Conservation (phyloP, 2,888 invertebrate genomes). For the Phorcus lineatus region DNA sequence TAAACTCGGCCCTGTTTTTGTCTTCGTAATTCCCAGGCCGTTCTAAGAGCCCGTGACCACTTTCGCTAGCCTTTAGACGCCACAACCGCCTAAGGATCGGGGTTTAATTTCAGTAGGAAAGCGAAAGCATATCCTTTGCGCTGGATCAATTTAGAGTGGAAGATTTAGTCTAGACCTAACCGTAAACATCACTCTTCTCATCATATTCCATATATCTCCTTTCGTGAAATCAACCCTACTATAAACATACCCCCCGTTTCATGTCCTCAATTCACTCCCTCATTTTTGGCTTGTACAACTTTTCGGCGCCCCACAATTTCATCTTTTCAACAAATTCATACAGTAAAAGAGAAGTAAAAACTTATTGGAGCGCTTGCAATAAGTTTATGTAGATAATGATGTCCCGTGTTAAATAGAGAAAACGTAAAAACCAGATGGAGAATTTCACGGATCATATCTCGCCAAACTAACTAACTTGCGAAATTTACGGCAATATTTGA, state of each 20-base stretch:
- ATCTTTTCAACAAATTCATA: no score
- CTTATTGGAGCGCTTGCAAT: neutral
- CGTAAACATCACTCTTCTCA: neutral
- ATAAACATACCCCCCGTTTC: neutral
- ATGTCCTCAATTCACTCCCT: no score
- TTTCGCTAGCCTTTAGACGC: neutral
- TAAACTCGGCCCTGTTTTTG: neutral
- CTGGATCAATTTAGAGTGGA: neutral
- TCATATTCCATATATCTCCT: neutral
- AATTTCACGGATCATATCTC: neutral
- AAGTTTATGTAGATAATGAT: neutral
- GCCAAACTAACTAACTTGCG: neutral
- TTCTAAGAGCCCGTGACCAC: slow-evolving; percentile 4
- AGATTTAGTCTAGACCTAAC: slow-evolving; percentile 3
- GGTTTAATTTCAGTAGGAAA: slow-evolving; percentile 12
- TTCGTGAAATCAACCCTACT: neutral
- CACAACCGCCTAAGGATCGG: neutral
- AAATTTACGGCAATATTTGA: no score
- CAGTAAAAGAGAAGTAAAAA: no score
- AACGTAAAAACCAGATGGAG: slow-evolving; percentile 12
- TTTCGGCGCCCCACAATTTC: no score
- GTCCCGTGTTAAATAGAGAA: neutral
- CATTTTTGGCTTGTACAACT: no score
- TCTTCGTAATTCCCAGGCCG: slow-evolving; percentile 1
- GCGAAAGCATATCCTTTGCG: neutral